Conservation (phyloP, 1,140 invertebrate species). For the Ceratosolen solmsi region DNA sequence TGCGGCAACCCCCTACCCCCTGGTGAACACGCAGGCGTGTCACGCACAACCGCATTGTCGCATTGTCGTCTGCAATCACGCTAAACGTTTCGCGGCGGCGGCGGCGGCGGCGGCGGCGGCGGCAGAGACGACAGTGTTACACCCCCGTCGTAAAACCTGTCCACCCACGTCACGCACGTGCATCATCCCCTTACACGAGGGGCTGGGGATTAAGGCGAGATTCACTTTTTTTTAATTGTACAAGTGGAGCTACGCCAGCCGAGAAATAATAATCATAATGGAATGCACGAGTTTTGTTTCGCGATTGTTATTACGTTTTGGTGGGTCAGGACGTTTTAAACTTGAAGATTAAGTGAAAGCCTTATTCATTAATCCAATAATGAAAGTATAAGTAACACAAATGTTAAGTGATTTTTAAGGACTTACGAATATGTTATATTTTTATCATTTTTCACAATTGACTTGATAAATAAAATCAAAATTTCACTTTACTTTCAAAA, state of each 20-base stretch:
- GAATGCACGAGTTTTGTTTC: not conserved
- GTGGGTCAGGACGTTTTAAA: not conserved
- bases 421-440: no score
- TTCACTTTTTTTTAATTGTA: slow-evolving; percentile 22
- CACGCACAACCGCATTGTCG: slow-evolving; percentile 71
- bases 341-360: not conserved
- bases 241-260: not conserved
- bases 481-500: no score
- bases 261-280: not conserved
- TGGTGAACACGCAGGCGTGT: slow-evolving; percentile 65
- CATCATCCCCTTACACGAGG: slow-evolving; percentile 2
- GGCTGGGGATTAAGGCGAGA: slow-evolving; percentile 4
- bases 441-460: no score
- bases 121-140: not conserved
- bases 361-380: no score
- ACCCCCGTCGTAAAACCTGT: slow-evolving; percentile 60
- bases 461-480: no score
- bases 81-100: slow-evolving; percentile 72
- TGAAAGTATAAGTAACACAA: no score
- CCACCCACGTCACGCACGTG: slow-evolving; percentile 66
- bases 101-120: not conserved
- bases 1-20: slow-evolving; percentile 64
- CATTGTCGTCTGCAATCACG: slow-evolving; percentile 73
- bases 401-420: no score
- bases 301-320: not conserved